Conservation (phyloP, 30 jellyfish, hydroid and myxozoan genomes). For the Phacellophora camtschatica region DNA sequence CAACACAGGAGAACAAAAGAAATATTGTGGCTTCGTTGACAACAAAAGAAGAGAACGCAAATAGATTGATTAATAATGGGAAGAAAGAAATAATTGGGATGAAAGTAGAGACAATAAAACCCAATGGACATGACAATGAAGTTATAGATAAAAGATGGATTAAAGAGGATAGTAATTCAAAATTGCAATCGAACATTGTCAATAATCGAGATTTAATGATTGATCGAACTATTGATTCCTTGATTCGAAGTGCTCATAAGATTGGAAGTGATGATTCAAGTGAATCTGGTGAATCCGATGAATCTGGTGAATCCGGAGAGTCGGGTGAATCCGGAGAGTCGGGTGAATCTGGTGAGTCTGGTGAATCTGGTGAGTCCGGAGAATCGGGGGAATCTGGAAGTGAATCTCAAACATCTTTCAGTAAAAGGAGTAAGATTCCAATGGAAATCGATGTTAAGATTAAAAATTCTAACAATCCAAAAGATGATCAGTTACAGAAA, state of each 20-base stretch:
- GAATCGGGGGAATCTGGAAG: constrained; percentile 42
- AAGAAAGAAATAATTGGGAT: not conserved
- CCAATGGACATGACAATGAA: not conserved
- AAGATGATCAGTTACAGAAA: not conserved
- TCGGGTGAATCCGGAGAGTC: constrained; percentile 8
- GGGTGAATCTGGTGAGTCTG: constrained; percentile 13
- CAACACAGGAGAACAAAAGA: no score
- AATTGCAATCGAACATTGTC: not conserved
- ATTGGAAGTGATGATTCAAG: not conserved
- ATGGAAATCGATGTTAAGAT: not conserved
- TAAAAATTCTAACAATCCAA: not conserved
- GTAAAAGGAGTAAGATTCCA: constrained; percentile 18
- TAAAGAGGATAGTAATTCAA: not conserved
- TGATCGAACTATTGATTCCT: constrained; percentile 24
- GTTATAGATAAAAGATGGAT: not conserved
- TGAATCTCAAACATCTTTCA: not conserved
- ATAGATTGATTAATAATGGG: no score
- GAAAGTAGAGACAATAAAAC: not conserved
- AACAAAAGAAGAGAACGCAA: no score
- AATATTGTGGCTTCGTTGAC: no score
- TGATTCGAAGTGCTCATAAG: not conserved
- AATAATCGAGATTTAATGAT: not conserved
- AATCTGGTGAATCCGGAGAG: not conserved
- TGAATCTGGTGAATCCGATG: not conserved
- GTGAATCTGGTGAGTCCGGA: constrained; percentile 10